phyloP scores from a whole-genome alignment of 2,113 vertebrate species.

The Larimichthys crocea region DNA sequence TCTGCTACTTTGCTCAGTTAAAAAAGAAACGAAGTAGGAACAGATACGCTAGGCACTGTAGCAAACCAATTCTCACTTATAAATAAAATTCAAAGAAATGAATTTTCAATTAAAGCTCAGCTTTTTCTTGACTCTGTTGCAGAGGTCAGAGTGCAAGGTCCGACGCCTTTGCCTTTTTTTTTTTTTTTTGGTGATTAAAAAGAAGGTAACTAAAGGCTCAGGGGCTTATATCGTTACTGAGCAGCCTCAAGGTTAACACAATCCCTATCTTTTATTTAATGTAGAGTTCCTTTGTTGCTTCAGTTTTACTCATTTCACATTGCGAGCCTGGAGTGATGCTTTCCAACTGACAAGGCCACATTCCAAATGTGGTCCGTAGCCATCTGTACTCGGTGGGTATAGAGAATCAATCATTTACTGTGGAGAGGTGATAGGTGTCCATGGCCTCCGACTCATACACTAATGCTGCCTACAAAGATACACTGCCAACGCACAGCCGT shows the following conservation, averaged over 20 bases:
- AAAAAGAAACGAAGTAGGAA: not conserved
- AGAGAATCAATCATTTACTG: conserved; percentile 69
- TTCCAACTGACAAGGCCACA: conserved; percentile 68
- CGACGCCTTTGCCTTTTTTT: not conserved
- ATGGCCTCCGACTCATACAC: conserved; percentile 35
- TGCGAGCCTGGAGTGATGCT: conserved; percentile 50
- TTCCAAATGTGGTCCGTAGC: conserved; percentile 58
- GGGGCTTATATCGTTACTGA: conserved; percentile 37
- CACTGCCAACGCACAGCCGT: not conserved
- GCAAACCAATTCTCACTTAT: not conserved
- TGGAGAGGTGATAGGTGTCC: conserved; percentile 62
- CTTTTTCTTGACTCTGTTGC: not conserved
- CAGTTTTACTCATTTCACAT: conserved; percentile 50
- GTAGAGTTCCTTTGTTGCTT: conserved; percentile 55
- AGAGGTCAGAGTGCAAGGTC: conserved; percentile 17
- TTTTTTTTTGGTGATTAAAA: conserved; percentile 42
- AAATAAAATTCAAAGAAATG: not conserved
- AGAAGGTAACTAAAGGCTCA: conserved; percentile 29
- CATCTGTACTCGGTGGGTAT: conserved; percentile 53
- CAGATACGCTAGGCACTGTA: not conserved
- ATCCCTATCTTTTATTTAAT: conserved; percentile 51
- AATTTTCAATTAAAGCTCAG: not conserved
- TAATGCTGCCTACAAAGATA: conserved; percentile 25
- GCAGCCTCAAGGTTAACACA: conserved; percentile 54
- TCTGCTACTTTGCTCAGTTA: not conserved